These are phyloP conservation scores for Ypsolopha scabrella DNA, from an alignment of 2,888 invertebrate species.

Conservation along the genomic window DNA sequence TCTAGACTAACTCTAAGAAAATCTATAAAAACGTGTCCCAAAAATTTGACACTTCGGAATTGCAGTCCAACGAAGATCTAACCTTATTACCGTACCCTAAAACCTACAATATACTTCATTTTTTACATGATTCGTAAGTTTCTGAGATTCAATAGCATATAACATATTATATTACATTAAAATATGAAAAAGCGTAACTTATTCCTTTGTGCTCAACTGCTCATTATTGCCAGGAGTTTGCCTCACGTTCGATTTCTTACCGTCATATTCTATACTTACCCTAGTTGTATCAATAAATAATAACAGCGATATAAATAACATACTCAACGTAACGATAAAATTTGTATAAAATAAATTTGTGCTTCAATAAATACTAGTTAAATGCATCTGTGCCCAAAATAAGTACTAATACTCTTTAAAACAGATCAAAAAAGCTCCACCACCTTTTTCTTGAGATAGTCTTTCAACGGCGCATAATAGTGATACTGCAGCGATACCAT, in stretches of 20 bases:
- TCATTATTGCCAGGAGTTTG: neutral
- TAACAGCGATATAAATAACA: neutral
- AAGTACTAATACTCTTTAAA: neutral
- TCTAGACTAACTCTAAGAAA: constrained; percentile 10
- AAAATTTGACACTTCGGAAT: constrained; percentile 48
- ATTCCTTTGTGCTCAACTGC: neutral
- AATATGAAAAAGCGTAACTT: neutral
- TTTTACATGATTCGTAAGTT: neutral
- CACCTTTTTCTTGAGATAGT: constrained; percentile 76
- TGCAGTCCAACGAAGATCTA: constrained; percentile 3
- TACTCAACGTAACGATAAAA: neutral
- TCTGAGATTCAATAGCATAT: constrained; percentile 1
- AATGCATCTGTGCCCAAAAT: neutral
- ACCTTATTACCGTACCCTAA: constrained; percentile 1
- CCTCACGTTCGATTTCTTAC: neutral
- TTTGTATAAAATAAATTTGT: neutral
- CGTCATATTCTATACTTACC: neutral
- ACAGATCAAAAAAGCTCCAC: constrained; percentile 72
- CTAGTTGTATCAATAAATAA: neutral
- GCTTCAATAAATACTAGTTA: neutral
- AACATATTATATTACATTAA: neutral
- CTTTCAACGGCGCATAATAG: constrained; percentile 87
- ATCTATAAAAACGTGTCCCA: constrained; percentile 29
- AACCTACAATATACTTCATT: neutral
- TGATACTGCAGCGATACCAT: constrained; percentile 80